Evolutionary conservation across 1,140 invertebrate species (phyloP), one percentile per base, ranked within the genome.

Genomic region (Halictus rubicundus): DNA sequence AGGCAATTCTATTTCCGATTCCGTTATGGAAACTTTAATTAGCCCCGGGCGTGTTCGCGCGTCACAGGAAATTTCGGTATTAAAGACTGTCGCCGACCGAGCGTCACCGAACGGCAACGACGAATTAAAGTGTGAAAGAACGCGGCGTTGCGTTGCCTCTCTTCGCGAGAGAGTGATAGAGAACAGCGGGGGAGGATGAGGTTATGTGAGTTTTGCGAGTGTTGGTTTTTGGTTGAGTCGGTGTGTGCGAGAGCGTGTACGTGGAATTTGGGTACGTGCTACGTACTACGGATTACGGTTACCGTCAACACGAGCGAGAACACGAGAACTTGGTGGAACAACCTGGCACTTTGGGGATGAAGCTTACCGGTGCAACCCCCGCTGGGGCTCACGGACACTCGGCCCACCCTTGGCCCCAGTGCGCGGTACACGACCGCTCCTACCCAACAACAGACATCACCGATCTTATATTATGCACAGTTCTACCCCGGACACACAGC

Each of bases 341-440:
- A 92, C 80, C 87, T 90, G 90, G 90, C 88, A 93, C 83, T 90
- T 92, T 90, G 87, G 89, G 89, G 84, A 92, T 91, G 84, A 91
- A 92, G 92, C 92, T 93, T 93, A 93, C 92, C 92, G 90, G 92
- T 92, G 88, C 92, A 93, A 91, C 91, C 92, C 92, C 91, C 91
- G 88, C 90, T 93, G 87, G 91, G 91, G 90, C 90, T 93, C 83
- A 93, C 89, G 84, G 92, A 92, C 87, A 93, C 84, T 92, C 92
- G 92, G 89, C 91, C 90, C 80, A 93, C 88, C 86, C 92, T 91
- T 91, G 92, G 92, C 89, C 92, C 92, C 90, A 92, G 86, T 86
- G 92, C 88, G 90, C 92, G 92, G 90, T 93, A 93, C 81, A 93
- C 89, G 79, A 93, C 90, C 92, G 92, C 89, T 92, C 92, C 92